phyloP scores from a whole-genome alignment of 2,888 invertebrate species.

The Pegoplata infirma region DNA sequence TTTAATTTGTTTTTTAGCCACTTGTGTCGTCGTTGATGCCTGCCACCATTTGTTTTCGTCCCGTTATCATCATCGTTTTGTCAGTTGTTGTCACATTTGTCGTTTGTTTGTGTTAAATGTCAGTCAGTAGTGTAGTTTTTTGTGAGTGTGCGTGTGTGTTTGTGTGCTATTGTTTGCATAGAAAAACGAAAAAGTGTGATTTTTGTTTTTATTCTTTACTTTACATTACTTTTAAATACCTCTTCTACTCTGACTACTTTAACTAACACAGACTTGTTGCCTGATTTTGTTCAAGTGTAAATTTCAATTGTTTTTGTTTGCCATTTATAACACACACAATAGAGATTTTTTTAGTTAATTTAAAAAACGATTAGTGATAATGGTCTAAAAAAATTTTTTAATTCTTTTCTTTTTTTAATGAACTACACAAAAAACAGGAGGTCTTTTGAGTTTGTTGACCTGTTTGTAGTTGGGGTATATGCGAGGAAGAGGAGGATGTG shows the following conservation, averaged over 20 bases:
- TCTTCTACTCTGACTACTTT: background rate
- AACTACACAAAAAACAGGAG: no score
- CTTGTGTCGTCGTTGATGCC: constrained; percentile 34
- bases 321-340: background rate
- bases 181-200: background rate
- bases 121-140: no score
- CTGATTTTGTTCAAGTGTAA: constrained; percentile 26
- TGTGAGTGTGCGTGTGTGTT: constrained; percentile 10
- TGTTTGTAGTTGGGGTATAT: no score
- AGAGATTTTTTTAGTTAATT: constrained; percentile 4
- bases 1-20: constrained; percentile 20
- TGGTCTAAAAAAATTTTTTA: background rate
- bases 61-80: constrained; percentile 41
- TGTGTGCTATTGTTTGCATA: background rate
- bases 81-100: constrained; percentile 44
- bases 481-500: no score
- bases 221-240: background rate
- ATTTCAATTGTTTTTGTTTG: constrained; percentile 35
- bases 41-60: constrained; percentile 43
- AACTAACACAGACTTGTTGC: constrained; percentile 36
- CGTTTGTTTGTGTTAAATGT: constrained; percentile 1
- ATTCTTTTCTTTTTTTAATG: no score
- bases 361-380: background rate
- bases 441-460: no score
- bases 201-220: background rate